phyloP scores from a whole-genome alignment of 2,113 vertebrate genomes.

The Apodemus sylvaticus region DNA sequence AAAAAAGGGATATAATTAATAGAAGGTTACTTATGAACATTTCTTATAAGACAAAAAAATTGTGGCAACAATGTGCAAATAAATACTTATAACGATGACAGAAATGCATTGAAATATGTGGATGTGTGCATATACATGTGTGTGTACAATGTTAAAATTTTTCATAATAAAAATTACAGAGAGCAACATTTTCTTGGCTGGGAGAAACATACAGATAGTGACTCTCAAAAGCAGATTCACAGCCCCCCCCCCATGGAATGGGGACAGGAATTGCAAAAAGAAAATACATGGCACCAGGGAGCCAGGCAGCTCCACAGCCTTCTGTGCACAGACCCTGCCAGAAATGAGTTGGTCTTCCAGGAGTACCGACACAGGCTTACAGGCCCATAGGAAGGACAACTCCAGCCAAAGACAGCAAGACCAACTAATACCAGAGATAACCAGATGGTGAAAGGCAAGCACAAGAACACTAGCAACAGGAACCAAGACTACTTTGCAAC shows the following conservation, averaged over 20 bases:
- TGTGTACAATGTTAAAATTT: not conserved
- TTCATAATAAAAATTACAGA: constrained; percentile 32
- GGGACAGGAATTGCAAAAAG: not conserved
- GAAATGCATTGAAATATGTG: constrained; percentile 39
- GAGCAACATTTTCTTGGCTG: not conserved
- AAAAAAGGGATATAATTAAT: constrained; percentile 45
- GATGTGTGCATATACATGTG: not conserved
- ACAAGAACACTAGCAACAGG: too few species aligned
- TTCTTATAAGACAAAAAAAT: constrained; percentile 60
- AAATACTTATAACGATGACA: constrained; percentile 41
- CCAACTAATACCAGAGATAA: too few species aligned
- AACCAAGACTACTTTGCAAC: too few species aligned
- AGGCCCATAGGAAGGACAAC: too few species aligned
- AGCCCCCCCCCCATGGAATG: too few species aligned
- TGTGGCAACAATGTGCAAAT: constrained; percentile 51
- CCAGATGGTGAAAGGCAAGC: too few species aligned
- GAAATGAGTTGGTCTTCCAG: too few species aligned
- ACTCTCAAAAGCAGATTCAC: constrained; percentile 4
- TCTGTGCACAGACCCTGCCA: too few species aligned
- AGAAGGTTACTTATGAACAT: constrained; percentile 57
- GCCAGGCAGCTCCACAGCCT: too few species aligned
- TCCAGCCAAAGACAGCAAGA: too few species aligned
- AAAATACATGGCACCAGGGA: not conserved
- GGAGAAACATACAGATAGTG: constrained; percentile 20
- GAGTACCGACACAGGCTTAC: too few species aligned